phyloP scores from a whole-genome alignment of 2,888 invertebrate species.

The Drosophila subquinaria region DNA sequence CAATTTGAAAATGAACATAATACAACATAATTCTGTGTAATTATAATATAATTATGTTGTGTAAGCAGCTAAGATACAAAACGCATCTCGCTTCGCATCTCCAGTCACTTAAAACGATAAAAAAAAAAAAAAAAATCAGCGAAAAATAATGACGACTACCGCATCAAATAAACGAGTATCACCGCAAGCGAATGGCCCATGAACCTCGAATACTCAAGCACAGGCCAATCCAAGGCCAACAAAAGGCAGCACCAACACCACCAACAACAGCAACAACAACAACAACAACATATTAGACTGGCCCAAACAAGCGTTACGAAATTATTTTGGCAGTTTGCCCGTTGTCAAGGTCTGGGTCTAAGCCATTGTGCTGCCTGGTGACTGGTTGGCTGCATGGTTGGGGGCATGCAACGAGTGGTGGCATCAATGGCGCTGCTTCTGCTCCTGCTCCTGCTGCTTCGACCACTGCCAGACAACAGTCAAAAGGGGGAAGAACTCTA shows the following conservation, averaged over 20 bases:
- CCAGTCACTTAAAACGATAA: slow-evolving; percentile 50
- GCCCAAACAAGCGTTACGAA: slow-evolving; percentile 62
- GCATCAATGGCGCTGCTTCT: slow-evolving; percentile 11
- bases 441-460: slow-evolving; percentile 4
- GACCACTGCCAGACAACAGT: slow-evolving; percentile 24
- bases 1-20: slow-evolving; percentile 13
- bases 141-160: slow-evolving; percentile 32
- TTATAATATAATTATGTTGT: slow-evolving; percentile 42
- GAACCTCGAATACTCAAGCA: neutral
- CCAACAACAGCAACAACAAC: neutral
- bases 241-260: slow-evolving; percentile 12
- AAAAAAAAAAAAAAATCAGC: slow-evolving; percentile 2
- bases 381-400: neutral
- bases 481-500: neutral
- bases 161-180: slow-evolving; percentile 21
- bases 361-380: slow-evolving; percentile 35
- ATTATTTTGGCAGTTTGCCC: slow-evolving; percentile 71
- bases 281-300: slow-evolving; percentile 17
- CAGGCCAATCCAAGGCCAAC: slow-evolving; percentile 2
- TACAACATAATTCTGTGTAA: slow-evolving; percentile 33
- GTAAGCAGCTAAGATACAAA: slow-evolving; percentile 15
- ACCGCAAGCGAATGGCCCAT: slow-evolving; percentile 2
- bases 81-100: slow-evolving; percentile 13
- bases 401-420: slow-evolving; percentile 28
- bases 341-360: slow-evolving; percentile 49